Base-by-base conservation (phyloP, 2,797 vertebrate species). In the Karalla daura region DNA sequence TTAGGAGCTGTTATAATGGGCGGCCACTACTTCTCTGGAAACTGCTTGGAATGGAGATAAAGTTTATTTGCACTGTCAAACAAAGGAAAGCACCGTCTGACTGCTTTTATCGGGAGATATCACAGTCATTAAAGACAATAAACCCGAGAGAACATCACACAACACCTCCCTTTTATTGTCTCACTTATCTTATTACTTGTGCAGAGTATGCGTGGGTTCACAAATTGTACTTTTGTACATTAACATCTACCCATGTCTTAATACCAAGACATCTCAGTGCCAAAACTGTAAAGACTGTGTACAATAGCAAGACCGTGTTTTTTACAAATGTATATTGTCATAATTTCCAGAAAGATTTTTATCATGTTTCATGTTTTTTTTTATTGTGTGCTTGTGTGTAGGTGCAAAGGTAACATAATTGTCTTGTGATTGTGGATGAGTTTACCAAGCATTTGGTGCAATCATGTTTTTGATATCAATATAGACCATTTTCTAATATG, bases 311-410 rank as follows among this genome's bases (percentile, higher is more conserved):
- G 12, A 28, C 17, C 18, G 20, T 7, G 15, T 5, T 56, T 84
- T 35, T 69, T 68, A 13, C 30, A 32, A 40, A 15, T 71, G 20
- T 62, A 49, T 71, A 63, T 69, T 61, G 12, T 70, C 18, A 40
- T 63, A 20, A 52, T 50, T 63, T 35, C 12, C 14, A 25, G 30
- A 60, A 30, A 28, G 0, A 33, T 15, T 53, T 35, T 44, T 24
- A 40, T n/a, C 46, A 5, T 51, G 28, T 56, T 44, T n/a, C n/a
- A n/a, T n/a, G n/a, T 0, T 50, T 63, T 65, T 36, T 30, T 30
- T 50, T 40, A 44, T 49, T 50, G 23, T 63, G 23, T 67, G 45
- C 14, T 10, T 37, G 7, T 52, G 11, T 28, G 33, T 69, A 30
- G 11, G 33, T 45, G 2, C 17, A 27, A 21, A 23, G 15, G 7